Evolutionary conservation across 1,140 invertebrate genomes (phyloP).

Genomic region (Xylocopa sonorina): DNA sequence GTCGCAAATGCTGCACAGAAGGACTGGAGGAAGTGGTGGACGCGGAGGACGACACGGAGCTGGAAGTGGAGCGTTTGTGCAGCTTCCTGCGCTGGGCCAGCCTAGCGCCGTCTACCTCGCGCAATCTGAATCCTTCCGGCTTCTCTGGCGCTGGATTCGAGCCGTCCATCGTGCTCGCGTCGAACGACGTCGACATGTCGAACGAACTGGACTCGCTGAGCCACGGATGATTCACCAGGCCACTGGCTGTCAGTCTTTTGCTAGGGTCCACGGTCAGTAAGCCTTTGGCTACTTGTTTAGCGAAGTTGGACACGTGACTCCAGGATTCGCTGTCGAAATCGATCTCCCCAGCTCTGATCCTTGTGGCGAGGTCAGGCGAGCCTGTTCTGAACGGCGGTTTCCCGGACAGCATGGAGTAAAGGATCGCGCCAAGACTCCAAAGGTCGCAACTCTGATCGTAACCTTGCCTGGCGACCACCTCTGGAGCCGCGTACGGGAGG

Average conservation of each 20-base stretch:
- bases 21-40: constrained; percentile 74
- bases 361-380: constrained; percentile 89
- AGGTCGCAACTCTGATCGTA: constrained; percentile 96
- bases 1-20: constrained; percentile 64
- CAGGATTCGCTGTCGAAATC: constrained; percentile 88
- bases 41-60: constrained; percentile 78
- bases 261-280: constrained; percentile 91
- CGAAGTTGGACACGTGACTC: constrained; percentile 87
- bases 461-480: constrained; percentile 87
- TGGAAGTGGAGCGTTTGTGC: constrained; percentile 85
- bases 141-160: background rate
- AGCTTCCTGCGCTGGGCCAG: constrained; percentile 87
- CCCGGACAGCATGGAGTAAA: constrained; percentile 95
- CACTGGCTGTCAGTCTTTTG: constrained; percentile 86
- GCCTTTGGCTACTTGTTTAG: constrained; percentile 89
- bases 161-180: background rate
- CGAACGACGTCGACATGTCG: background rate
- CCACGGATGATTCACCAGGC: constrained; percentile 87
- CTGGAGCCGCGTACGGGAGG: constrained; percentile 94
- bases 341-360: constrained; percentile 90
- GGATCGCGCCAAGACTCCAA: constrained; percentile 95
- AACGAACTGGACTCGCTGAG: constrained; percentile 74
- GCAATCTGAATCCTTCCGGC: constrained; percentile 85
- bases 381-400: constrained; percentile 89
- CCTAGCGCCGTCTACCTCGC: constrained; percentile 85